phyloP scores from a whole-genome alignment of 1,140 invertebrate species.

The Cyclina sinensis region DNA sequence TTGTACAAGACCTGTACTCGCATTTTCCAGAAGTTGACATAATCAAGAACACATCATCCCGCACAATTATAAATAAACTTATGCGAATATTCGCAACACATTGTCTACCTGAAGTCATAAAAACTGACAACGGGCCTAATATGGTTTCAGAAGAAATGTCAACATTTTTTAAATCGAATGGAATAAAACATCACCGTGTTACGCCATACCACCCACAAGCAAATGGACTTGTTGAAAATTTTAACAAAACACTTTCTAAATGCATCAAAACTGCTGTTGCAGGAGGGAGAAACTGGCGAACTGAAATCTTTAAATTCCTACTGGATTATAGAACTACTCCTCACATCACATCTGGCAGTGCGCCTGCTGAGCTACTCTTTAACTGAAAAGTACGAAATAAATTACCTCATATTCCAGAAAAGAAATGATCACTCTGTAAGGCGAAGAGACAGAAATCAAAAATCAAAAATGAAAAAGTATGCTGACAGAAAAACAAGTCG shows the following conservation, averaged over 20 bases:
- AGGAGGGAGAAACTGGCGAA: slow-evolving; percentile 59
- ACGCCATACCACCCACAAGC: slow-evolving; percentile 25
- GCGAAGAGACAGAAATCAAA: background rate
- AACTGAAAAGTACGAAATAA: background rate
- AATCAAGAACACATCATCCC: background rate
- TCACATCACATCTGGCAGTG: background rate
- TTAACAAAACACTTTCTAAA: slow-evolving; percentile 53
- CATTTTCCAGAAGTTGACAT: slow-evolving; percentile 31
- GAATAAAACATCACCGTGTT: slow-evolving; percentile 40
- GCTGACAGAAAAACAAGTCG: background rate
- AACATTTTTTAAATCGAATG: slow-evolving; percentile 17
- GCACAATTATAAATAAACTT: slow-evolving; percentile 3
- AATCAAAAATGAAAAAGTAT: background rate
- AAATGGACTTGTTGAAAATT: slow-evolving; percentile 64
- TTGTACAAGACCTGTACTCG: slow-evolving; percentile 69
- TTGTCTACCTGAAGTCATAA: slow-evolving; percentile 47
- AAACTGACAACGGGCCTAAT: slow-evolving; percentile 16
- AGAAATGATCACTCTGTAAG: background rate
- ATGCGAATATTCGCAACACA: background rate
- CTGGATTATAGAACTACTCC: background rate
- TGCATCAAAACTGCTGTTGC: slow-evolving; percentile 51
- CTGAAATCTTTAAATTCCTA: slow-evolving; percentile 44
- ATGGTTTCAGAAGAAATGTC: slow-evolving; percentile 35
- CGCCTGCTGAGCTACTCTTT: background rate
- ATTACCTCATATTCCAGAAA: background rate